These are phyloP conservation scores for Vulpes ferrilata DNA, from an alignment of 2,113 vertebrate genomes.

Conservation along the genomic window DNA sequence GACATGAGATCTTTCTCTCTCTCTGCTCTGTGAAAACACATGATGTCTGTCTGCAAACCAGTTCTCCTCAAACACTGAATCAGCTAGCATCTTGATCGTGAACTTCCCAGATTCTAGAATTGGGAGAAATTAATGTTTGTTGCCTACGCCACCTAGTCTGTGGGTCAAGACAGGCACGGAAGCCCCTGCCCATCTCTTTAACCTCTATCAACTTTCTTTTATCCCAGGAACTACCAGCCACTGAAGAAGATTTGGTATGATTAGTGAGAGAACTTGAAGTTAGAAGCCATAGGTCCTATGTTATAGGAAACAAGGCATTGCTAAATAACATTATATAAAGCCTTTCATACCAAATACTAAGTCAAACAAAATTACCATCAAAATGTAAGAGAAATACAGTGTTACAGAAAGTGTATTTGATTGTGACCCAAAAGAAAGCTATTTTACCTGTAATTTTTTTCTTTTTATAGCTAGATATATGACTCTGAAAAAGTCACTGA, in stretches of 20 bases:
- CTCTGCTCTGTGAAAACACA: background rate
- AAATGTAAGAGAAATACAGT: background rate
- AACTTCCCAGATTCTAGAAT: background rate
- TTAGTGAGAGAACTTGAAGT: background rate
- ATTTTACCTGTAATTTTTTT: background rate
- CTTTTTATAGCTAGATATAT: background rate
- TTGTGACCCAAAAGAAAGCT: background rate
- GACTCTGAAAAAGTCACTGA: background rate
- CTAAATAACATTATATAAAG: background rate
- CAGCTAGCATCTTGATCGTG: background rate
- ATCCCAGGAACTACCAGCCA: background rate
- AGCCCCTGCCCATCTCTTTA: background rate
- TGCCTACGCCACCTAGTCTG: background rate
- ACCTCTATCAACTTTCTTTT: background rate
- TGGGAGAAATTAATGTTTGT: background rate
- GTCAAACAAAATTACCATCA: background rate
- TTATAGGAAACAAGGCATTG: background rate
- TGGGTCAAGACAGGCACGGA: background rate
- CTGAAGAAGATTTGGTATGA: background rate
- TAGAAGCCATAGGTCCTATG: background rate
- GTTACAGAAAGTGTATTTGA: background rate
- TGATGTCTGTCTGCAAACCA: background rate
- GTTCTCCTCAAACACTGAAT: background rate
- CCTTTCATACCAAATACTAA: background rate
- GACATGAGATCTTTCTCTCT: background rate